Evolutionary conservation across 2,797 vertebrate species (phyloP).

Genomic region (Pseudomugil tenellus): DNA sequence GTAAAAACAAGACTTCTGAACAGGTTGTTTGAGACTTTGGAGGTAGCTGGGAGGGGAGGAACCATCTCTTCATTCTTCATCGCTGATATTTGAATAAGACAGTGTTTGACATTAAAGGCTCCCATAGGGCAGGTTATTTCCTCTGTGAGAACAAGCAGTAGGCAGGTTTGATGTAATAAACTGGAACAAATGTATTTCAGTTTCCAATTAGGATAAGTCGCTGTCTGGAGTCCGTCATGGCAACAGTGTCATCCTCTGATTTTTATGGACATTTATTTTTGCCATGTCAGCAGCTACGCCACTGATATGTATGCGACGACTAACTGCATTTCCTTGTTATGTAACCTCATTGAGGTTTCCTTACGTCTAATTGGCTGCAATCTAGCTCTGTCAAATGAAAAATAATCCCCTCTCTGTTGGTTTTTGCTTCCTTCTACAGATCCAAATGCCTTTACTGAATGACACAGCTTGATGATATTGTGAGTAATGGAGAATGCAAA

Average conservation of each 20-base stretch:
- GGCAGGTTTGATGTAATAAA: conserved; percentile 71
- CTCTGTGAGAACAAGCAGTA: conserved; percentile 61
- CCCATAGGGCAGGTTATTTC: conserved; percentile 68
- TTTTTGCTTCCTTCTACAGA: conserved; percentile 49
- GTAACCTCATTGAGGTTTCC: conserved; percentile 63
- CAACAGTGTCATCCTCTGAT: conserved; percentile 45
- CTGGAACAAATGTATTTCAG: conserved; percentile 70
- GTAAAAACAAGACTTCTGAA: conserved; percentile 65
- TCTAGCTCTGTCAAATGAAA: conserved; percentile 67
- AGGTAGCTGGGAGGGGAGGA: conserved; percentile 43
- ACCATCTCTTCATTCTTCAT: conserved; percentile 51
- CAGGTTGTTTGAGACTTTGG: conserved; percentile 44
- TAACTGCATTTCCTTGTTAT: conserved; percentile 50
- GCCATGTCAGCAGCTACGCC: conserved; percentile 47
- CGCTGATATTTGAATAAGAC: conserved; percentile 68
- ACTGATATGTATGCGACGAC: conserved; percentile 32
- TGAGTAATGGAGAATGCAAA: conserved; percentile 70
- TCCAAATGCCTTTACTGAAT: conserved; percentile 60
- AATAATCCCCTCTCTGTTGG: conserved; percentile 55
- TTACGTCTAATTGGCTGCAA: conserved; percentile 70
- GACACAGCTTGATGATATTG: conserved; percentile 59
- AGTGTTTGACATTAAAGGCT: conserved; percentile 65
- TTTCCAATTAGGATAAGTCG: conserved; percentile 62
- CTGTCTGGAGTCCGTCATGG: conserved; percentile 36
- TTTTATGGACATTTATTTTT: conserved; percentile 64